Conservation (phyloP, 2,797 vertebrate species). For the Thaleichthys pacificus region DNA sequence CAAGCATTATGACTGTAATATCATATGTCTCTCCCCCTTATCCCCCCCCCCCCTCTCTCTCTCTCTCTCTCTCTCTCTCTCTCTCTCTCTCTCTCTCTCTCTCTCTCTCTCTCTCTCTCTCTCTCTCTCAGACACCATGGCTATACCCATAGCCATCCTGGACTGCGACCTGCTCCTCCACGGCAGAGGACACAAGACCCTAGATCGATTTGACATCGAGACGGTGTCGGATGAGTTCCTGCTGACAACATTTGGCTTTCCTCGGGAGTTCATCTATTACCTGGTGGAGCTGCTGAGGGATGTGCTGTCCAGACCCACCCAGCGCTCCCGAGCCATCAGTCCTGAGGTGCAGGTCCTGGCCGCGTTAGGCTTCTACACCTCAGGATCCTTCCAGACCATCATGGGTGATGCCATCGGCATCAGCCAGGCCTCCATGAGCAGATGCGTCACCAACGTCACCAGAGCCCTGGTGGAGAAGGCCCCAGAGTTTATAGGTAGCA, state of each 20-base stretch:
- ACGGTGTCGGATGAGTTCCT: slow-evolving; percentile 89
- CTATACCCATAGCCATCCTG: slow-evolving; percentile 86
- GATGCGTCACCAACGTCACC: slow-evolving; percentile 94
- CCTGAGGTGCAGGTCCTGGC: slow-evolving; percentile 95
- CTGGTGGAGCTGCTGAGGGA: slow-evolving; percentile 89
- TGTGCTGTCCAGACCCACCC: slow-evolving; percentile 87
- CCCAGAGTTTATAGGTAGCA: slow-evolving; percentile 79
- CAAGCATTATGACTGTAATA: too few species aligned
- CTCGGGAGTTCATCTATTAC: slow-evolving; percentile 90
- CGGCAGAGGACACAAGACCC: slow-evolving; percentile 89
- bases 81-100: not conserved
- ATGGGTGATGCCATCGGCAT: slow-evolving; percentile 97
- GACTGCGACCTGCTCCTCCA: slow-evolving; percentile 94
- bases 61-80: slow-evolving; percentile 34
- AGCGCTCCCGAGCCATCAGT: slow-evolving; percentile 93
- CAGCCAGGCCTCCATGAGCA: slow-evolving; percentile 97
- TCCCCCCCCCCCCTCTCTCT: not conserved
- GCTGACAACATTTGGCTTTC: slow-evolving; percentile 89
- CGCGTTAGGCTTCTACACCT: slow-evolving; percentile 93
- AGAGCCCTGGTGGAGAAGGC: slow-evolving; percentile 91
- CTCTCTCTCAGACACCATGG: slow-evolving; percentile 73
- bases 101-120: slow-evolving; percentile 36
- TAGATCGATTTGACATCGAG: slow-evolving; percentile 92
- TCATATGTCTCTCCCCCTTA: too few species aligned
- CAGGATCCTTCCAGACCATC: slow-evolving; percentile 93